Conservation (phyloP, 1,140 invertebrate species). For the Phymorhynchus buccinoides region DNA sequence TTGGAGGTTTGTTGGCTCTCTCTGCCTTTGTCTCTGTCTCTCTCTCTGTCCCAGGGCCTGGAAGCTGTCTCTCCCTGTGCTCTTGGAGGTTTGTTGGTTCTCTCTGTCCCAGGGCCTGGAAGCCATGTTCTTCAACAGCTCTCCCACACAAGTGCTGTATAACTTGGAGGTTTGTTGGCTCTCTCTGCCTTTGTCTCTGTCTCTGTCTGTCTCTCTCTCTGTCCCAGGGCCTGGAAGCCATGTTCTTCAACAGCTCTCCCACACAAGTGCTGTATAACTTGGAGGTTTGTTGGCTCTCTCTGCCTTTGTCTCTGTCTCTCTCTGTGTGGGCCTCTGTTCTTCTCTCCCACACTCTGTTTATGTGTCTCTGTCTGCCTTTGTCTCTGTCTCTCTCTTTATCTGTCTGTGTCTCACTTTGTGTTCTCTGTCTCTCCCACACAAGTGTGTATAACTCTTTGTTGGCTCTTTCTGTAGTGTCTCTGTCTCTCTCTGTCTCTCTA, state of each 20-base stretch:
- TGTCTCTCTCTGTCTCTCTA: too few species aligned
- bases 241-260: background rate
- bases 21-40: background rate
- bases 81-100: background rate
- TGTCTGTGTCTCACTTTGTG: too few species aligned
- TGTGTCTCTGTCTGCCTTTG: too few species aligned
- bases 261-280: too few species aligned
- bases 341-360: too few species aligned
- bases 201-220: constrained; percentile 1
- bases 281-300: background rate
- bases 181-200: too few species aligned
- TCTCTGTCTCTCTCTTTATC: too few species aligned
- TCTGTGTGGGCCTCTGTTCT: too few species aligned
- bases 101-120: constrained; percentile 77
- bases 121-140: constrained; percentile 82
- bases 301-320: background rate
- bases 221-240: background rate
- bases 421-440: constrained; percentile 12
- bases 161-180: constrained; percentile 68
- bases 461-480: too few species aligned
- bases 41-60: too few species aligned
- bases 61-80: too few species aligned
- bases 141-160: constrained; percentile 86
- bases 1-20: constrained; percentile 61
- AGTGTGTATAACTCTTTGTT: too few species aligned